Evolutionary conservation across 1,140 invertebrate species (phyloP).

Genomic region (Achatina immaculata): DNA sequence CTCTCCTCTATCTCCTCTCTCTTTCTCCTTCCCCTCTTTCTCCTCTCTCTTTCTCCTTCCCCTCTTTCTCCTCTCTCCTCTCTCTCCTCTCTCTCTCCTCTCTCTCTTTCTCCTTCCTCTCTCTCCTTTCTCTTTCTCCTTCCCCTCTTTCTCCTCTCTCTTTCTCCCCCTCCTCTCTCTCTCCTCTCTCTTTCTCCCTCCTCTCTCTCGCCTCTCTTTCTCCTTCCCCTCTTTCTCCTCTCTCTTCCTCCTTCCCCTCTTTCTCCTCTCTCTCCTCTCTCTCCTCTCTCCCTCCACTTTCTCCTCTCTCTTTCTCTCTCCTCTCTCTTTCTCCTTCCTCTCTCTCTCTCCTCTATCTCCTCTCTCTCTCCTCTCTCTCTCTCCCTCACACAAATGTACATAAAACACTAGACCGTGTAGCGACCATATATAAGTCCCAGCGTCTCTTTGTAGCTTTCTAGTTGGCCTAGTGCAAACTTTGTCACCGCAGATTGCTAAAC

Average conservation of each 20-base stretch:
- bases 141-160: not conserved
- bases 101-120: not conserved
- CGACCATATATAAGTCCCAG: too few relatives aligned
- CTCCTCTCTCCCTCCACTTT: not conserved
- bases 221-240: not conserved
- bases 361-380: too few relatives aligned
- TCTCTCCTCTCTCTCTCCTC: not conserved
- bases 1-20: not conserved
- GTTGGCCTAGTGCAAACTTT: too few relatives aligned
- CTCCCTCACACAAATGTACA: too few relatives aligned
- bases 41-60: not conserved
- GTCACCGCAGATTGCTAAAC: too few relatives aligned
- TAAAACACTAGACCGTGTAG: too few relatives aligned
- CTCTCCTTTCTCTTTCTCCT: slow-evolving; percentile 11
- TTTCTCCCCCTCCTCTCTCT: not conserved
- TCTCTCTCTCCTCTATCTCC: too few relatives aligned
- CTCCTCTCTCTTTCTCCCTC: not conserved
- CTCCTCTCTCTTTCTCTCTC: not conserved
- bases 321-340: slow-evolving; percentile 5
- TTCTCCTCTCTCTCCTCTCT: not conserved
- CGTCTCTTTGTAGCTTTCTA: too few relatives aligned
- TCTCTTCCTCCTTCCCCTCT: not conserved
- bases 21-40: not conserved
- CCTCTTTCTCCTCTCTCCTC: not conserved
- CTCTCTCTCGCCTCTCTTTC: not conserved